Base-by-base conservation (phyloP, 1,140 invertebrate genomes). In the Zaprionus kolodkinae region DNA sequence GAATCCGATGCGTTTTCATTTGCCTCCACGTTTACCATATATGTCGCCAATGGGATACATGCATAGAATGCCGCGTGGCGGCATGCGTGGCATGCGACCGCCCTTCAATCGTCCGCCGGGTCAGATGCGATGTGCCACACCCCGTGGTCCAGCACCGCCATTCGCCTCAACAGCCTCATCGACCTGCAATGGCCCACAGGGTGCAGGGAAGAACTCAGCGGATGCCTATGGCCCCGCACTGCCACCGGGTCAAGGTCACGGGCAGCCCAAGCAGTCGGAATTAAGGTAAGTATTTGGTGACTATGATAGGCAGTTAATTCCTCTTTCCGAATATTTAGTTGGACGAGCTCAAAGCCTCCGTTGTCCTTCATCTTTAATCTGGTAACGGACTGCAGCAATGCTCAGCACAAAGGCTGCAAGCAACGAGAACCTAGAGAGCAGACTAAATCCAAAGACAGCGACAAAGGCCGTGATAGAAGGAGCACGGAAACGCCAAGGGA, bases 61-160 rank as follows among this genome's bases (percentile, higher is more conserved):
- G 63, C 81, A 78, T 7, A 57, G 81, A 1, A 90, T 89, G 85
- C 67, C 48, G 30, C 77, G 91, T 43, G 81, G 79, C 12, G 81
- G 76, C 9, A 72, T 88, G 21, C 71, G 80, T 1, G 69, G 73
- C 15, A 72, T 79, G 67, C 55, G 88, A 17, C 71, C 89, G 4
- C 48, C 59, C 6, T 84, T 84, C 15, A 57, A 43, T 10, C 72
- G 79, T 7, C 72, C 72, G 2, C 57, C 61, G 4, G 15, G 21
- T 0, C 48, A 55, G 3, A 72, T 71, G 57, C 67, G 66, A 11
- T 48, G 73, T 61, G 35, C 33, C 17, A 50, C 81, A 17, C 62
- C 76, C n/a, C 50, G 61, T 11, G 48, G 50, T 0, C 5, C 55
- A 12, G 27, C 70, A 4, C 63, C 63, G 30, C 64, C 70, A 6